A percentile compares a stretch with the other conserved stretches of the same genome.
Evolutionary conservation across 2,113 vertebrate species (phyloP).

Genomic region (Verasper variegatus): DNA sequence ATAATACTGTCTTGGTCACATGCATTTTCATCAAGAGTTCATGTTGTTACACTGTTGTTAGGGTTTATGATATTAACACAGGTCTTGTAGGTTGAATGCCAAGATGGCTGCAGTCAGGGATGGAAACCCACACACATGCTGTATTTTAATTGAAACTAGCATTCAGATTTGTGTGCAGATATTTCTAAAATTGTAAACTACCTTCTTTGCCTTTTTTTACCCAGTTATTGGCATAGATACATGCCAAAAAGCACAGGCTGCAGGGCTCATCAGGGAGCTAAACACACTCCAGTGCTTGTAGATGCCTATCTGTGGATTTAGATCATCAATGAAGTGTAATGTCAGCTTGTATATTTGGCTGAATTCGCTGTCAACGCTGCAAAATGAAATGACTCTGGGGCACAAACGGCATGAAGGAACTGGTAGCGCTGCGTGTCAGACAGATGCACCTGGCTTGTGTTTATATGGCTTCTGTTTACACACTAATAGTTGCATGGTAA

Average conservation of each 20-base stretch:
- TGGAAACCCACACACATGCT: not conserved
- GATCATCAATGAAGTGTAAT: conserved; percentile 38
- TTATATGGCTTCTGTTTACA: conserved; percentile 1
- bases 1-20: not conserved
- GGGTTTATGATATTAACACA: no score
- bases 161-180: conserved; percentile 5
- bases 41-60: not conserved
- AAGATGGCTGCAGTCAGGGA: not conserved
- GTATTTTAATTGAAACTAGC: conserved; percentile 1
- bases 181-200: conserved; percentile 19
- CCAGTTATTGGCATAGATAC: conserved; percentile 7
- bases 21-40: not conserved
- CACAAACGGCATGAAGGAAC: conserved; percentile 16
- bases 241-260: conserved; percentile 13
- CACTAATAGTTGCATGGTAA: not conserved
- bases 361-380: conserved; percentile 23
- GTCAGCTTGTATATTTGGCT: conserved; percentile 28
- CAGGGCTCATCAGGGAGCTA: conserved; percentile 5
- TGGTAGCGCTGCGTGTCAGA: conserved; percentile 8
- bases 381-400: conserved; percentile 28
- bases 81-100: not conserved
- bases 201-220: conserved; percentile 17
- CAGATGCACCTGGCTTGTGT: not conserved
- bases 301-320: conserved; percentile 33
- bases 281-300: conserved; percentile 11